Base-by-base conservation (phyloP, 2,113 vertebrate species). In the Thamnaconus septentrionalis region DNA sequence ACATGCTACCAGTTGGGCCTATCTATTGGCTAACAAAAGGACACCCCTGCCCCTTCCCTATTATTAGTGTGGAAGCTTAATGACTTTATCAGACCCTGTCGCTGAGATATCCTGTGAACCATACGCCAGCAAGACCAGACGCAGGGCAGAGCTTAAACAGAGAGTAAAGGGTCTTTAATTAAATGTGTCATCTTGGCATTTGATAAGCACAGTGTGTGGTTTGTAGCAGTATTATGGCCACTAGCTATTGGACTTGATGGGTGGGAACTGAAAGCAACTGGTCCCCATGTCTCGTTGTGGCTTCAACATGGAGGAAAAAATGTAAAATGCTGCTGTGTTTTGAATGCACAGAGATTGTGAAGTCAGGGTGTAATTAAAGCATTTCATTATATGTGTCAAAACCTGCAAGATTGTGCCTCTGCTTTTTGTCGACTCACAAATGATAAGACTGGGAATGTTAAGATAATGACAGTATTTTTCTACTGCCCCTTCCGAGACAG, bases 101-200 rank as follows among this genome's bases (percentile, higher is more conserved):
- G 61, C 60, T 51, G 52, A 69, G 57, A 48, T 63, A 80, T 77
- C 70, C 44, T 42, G 53, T 67, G 79, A 79, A 64, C 70, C 81
- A 62, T 61, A 63, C 74, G 69, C 75, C 66, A 61, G 61, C 72
- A 6, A 52, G 68, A 73, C 66, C 61, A 70, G 69, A 77, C 70
- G 41, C 52, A n/a, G 73, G 71, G 77, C 72, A 0, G 41, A 51
- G 56, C 18, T 72, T 67, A 75, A 80, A 80, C 66, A 61, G 78
- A 65, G 67, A 76, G 56, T 48, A 59, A 58, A 60, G 64, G 76
- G 71, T 76, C 71, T 86, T 83, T 87, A 88, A 90, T 88, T 90
- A 88, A 90, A 87, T 86, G 77, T 81, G 75, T 78, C 82, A 76
- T 85, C 64, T 71, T 80, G 77, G 84, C 73, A 81, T 88, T 85